Base-by-base conservation (phyloP, 2,888 invertebrate genomes). In the Cephus spinipes region DNA sequence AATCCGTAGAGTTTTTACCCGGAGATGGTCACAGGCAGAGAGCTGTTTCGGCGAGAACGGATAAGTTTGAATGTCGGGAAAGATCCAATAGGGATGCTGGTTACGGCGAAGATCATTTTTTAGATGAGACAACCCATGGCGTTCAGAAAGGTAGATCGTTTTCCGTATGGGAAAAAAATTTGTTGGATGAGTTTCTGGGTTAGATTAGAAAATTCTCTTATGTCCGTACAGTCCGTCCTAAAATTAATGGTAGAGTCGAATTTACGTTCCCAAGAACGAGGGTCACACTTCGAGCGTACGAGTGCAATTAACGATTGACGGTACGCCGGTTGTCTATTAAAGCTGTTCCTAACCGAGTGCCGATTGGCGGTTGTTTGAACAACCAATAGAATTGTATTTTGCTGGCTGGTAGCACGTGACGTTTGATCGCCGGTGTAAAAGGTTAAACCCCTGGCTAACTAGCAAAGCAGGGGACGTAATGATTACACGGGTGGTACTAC, bases 401-500 rank as follows among this genome's bases (percentile, higher is more conserved):
- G 2, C 9, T 15, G 23, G 23, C 6, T 23, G 1, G 55, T 55
- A 55, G 9, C 23, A 36, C 34, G 79, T 73, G 79, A 81, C 83
- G 83, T 83, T 85, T 81, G 81, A 68, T 74, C 73, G 81, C 77
- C 55, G 9, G 55, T 55, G 55, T 55, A 73, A 75, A 71, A 79
- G 35, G 77, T 68, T 40, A n/a, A 55, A 79, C 68, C 78, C 9
- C 9, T 23, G 23, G 6, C 9, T 55, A 55, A 55, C 23, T 23
- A 9, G 55, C 55, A 55, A 55, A 55, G 55, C 55, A 55, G 55
- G 55, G 55, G 9, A 55, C 23, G 85, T 85, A 86, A 89, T 88
- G 87, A 89, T 89, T 87, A 87, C 86, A 83, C 83, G 85, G 85
- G 88, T 86, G 85, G 86, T 81, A 84, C 86, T 81, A 76, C 79